Conservation (phyloP, 2,797 vertebrate species). For the Micropoecilia bifurca region DNA sequence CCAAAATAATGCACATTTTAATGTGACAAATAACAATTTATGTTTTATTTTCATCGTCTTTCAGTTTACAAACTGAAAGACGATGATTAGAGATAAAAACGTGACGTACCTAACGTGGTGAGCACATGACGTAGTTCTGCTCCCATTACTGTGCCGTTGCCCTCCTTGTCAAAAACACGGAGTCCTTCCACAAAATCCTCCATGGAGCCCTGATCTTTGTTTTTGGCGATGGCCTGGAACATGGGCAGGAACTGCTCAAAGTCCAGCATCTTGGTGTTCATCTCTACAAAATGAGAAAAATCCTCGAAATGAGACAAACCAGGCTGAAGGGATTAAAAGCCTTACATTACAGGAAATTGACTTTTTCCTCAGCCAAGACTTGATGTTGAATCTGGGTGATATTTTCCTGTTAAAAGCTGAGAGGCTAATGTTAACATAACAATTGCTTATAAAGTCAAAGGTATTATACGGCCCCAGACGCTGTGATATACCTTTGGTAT, state of each 20-base stretch:
- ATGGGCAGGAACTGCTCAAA: slow-evolving; percentile 98
- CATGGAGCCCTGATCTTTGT: slow-evolving; percentile 95
- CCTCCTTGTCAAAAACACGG: slow-evolving; percentile 96
- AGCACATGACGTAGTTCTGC: slow-evolving; percentile 96
- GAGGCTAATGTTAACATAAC: neutral
- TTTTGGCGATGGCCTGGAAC: slow-evolving; percentile 95
- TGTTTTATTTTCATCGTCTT: neutral
- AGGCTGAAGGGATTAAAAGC: neutral
- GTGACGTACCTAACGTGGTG: slow-evolving; percentile 88
- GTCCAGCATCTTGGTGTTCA: slow-evolving; percentile 91
- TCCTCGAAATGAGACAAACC: neutral
- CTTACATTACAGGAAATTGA: neutral
- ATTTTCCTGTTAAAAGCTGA: neutral
- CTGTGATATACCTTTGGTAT: neutral
- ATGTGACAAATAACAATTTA: neutral
- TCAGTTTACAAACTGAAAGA: neutral
- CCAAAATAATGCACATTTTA: neutral
- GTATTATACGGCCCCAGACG: neutral
- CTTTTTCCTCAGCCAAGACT: neutral
- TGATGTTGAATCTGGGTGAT: neutral
- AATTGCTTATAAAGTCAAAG: neutral
- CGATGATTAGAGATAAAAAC: neutral
- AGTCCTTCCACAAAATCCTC: slow-evolving; percentile 96
- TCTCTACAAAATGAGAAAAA: slow-evolving; percentile 79
- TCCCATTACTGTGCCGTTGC: slow-evolving; percentile 96